These are phyloP conservation scores for Rhinophrynus dorsalis DNA, from an alignment of 2,797 vertebrate species.

Conservation along the genomic window DNA sequence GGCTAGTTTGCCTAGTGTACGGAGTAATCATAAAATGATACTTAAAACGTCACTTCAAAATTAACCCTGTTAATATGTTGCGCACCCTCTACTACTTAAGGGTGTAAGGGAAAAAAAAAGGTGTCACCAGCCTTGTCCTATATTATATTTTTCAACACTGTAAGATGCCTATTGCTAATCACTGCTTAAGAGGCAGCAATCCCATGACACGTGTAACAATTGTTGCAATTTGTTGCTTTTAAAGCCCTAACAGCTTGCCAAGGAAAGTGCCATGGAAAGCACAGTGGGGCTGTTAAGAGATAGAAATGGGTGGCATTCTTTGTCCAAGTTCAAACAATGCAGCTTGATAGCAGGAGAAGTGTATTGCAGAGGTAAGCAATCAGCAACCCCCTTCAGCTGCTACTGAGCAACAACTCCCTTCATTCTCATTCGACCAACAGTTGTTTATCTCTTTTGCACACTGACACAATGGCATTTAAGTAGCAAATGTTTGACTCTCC, in stretches of 20 bases:
- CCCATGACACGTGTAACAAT: slow-evolving; percentile 36
- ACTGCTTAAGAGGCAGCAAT: slow-evolving; percentile 36
- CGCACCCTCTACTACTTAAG: too few species aligned
- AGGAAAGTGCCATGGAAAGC: slow-evolving; percentile 22
- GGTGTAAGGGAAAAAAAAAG: too few species aligned
- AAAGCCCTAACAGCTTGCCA: slow-evolving; percentile 35
- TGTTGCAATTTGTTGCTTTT: slow-evolving; percentile 42
- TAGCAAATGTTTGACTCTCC: too few species aligned
- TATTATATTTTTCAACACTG: slow-evolving; percentile 9
- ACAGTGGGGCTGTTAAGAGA: slow-evolving; percentile 26
- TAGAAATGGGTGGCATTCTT: neutral
- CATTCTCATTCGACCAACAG: too few species aligned
- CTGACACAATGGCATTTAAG: too few species aligned
- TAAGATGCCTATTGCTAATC: slow-evolving; percentile 43
- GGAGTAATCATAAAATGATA: too few species aligned
- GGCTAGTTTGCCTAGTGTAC: too few species aligned
- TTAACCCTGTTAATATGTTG: neutral
- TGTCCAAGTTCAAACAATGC: neutral
- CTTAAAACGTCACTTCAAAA: too few species aligned
- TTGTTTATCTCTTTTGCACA: too few species aligned
- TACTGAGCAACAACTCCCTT: too few species aligned
- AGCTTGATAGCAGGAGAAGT: neutral
- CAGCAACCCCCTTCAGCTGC: too few species aligned
- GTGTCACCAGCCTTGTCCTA: neutral
- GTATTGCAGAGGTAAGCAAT: neutral